These are phyloP conservation scores for Blastomussa wellsi DNA, from an alignment of 92 coral and sea anemone species.

Conservation along the genomic window DNA sequence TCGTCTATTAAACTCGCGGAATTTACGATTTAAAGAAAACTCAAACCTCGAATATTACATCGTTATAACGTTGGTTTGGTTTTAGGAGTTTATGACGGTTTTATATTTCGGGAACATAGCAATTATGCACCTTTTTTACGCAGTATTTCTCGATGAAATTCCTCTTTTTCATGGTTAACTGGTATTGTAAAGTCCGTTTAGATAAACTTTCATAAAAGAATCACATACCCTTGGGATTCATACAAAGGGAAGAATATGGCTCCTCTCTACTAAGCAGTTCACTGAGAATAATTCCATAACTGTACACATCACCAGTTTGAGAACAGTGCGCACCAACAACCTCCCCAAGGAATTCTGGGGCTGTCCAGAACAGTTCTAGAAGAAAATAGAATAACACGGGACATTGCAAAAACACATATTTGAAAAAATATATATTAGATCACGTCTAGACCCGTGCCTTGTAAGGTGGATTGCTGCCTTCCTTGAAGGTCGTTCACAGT, in stretches of 20 bases:
- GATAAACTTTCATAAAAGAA: neutral
- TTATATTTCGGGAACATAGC: too few relatives aligned
- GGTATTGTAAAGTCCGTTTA: neutral
- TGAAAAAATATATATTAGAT: neutral
- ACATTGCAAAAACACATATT: neutral
- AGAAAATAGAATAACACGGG: neutral
- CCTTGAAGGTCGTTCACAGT: too few relatives aligned
- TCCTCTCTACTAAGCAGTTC: conserved; percentile 66
- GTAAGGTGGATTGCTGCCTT: too few relatives aligned
- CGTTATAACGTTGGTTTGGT: too few relatives aligned
- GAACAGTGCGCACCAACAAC: neutral
- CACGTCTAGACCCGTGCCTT: neutral
- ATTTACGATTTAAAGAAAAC: too few relatives aligned
- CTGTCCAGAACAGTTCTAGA: conserved; percentile 62
- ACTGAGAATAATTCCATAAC: conserved; percentile 62
- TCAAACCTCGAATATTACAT: too few relatives aligned
- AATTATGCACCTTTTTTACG: too few relatives aligned
- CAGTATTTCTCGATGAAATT: too few relatives aligned
- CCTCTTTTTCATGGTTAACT: too few relatives aligned
- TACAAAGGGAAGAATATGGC: conserved; percentile 45
- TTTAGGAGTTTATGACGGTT: too few relatives aligned
- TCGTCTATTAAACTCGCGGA: too few relatives aligned
- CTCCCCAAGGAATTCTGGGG: conserved; percentile 59
- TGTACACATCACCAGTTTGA: conserved; percentile 67
- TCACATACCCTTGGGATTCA: conserved; percentile 54